Percentiles rank a stretch among this genome's conserved stretches.
Conservation (phyloP, 2,888 invertebrate species). For the Erebia epiphron region DNA sequence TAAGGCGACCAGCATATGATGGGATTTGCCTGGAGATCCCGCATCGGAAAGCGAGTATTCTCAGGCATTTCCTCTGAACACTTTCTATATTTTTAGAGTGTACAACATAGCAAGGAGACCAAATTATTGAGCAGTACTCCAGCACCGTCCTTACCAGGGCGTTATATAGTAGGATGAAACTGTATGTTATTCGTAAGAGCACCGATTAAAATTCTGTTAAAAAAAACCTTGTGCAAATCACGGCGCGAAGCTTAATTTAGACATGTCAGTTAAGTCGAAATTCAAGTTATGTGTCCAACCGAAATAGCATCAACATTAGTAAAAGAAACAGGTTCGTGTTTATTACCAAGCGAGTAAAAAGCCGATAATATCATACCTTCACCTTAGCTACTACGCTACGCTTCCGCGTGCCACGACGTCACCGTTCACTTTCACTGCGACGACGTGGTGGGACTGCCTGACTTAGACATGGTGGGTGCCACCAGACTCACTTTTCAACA, state of each 20-base stretch:
- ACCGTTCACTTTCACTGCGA: constrained; percentile 74
- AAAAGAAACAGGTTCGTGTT: constrained; percentile 20
- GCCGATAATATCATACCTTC: constrained; percentile 65
- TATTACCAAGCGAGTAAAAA: constrained; percentile 43
- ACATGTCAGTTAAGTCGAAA: not conserved
- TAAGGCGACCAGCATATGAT: no score
- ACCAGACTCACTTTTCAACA: constrained; percentile 42
- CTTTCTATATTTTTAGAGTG: no score
- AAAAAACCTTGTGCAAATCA: not conserved
- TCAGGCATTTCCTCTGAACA: no score
- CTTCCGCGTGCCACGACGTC: constrained; percentile 69
- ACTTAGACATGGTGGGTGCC: constrained; percentile 51
- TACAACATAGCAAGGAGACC: no score
- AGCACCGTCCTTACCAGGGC: no score
- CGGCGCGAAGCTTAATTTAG: not conserved
- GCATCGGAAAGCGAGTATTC: no score
- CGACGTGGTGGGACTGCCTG: constrained; percentile 53
- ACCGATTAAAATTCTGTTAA: not conserved
- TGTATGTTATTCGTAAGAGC: not conserved
- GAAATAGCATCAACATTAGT: not conserved
- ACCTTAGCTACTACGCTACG: constrained; percentile 65
- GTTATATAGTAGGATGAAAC: no score
- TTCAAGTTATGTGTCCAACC: not conserved
- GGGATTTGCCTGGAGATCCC: no score
- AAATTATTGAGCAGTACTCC: no score